Base-by-base conservation (phyloP, 2,113 vertebrate species). In the Ranitomeya variabilis region DNA sequence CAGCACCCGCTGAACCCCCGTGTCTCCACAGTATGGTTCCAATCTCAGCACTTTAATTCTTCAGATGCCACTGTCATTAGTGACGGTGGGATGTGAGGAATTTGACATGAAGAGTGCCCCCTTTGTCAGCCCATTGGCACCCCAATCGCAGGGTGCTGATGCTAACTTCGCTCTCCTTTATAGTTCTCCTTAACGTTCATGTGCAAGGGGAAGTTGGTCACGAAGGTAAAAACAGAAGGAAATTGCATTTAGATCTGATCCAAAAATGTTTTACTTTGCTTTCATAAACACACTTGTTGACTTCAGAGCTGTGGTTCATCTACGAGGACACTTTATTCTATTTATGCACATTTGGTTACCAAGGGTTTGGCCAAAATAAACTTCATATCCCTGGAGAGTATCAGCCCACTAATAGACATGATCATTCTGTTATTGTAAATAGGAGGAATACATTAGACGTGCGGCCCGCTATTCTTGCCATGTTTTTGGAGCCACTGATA, bases 251-350 rank as follows among this genome's bases (percentile, higher is more conserved):
- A 45, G 37, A 62, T 59, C 26, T 73, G 14, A 31, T 51, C 52
- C 64, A 73, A 59, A 87, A 69, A 71, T 16, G 15, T 7, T 14
- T 11, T 15, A 16, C 2, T 60, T 57, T 64, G 7, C 73, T 87
- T 73, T 37, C 10, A 54, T 76, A 54, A 64, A 74, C 74, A 54
- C 8, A 37, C 67, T 76, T 88, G 87, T 83, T 88, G 80, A 74
- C 80, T 73, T 83, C n/a, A 76, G 80, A 76, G 80, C 69, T n/a
- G 45, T 13, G 54, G 77, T 54, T 16, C 60, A 26, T 67, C 62
- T 59, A 71, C 31, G 21, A 64, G 16, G n/a, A 45, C 64, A 64
- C 87, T 77, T 76, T 15, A 14, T 83, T 83, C 80, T 88, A 83
- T 88, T 83, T 76, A 55, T 76, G 57, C 18, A 8, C 4, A 10